Evolutionary conservation across 2,888 invertebrate genomes (phyloP).

Genomic region (Cosmia pyralina): DNA sequence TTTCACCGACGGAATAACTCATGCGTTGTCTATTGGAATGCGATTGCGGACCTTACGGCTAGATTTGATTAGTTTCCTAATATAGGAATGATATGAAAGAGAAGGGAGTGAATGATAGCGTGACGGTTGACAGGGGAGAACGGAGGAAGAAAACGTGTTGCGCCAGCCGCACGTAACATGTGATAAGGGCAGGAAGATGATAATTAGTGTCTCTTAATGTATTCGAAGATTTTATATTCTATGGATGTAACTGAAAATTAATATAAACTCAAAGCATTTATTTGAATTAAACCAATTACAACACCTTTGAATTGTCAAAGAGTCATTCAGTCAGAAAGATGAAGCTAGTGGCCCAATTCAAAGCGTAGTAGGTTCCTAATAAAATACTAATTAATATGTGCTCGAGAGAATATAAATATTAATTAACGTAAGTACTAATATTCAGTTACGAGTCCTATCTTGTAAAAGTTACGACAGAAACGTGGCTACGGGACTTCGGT

Average conservation of each 20-base stretch:
- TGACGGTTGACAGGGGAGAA: not conserved
- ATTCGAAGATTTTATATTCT: not conserved
- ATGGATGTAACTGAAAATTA: not conserved
- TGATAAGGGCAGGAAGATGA: too few relatives aligned
- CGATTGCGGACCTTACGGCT: not conserved
- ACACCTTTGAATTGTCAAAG: too few relatives aligned
- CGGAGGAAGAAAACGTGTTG: not conserved
- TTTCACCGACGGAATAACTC: conserved; percentile 2
- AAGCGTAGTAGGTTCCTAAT: not conserved
- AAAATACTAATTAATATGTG: not conserved
- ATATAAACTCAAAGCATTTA: not conserved
- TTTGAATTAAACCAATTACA: not conserved
- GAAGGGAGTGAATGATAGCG: not conserved
- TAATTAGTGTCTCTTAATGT: too few relatives aligned
- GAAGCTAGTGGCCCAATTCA: too few relatives aligned
- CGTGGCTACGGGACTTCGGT: conserved; percentile 13
- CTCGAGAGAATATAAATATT: not conserved
- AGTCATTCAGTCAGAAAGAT: too few relatives aligned
- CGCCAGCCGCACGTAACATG: not conserved
- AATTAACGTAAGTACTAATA: conserved; percentile 3
- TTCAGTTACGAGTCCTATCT: conserved; percentile 16
- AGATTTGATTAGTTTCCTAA: not conserved
- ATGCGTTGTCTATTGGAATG: not conserved
- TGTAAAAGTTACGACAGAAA: conserved; percentile 28
- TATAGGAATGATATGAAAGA: not conserved